Percentiles rank a stretch among this genome's conserved stretches.
Evolutionary conservation across 2,113 vertebrate genomes (phyloP).

Genomic region (Eulemur rufifrons): DNA sequence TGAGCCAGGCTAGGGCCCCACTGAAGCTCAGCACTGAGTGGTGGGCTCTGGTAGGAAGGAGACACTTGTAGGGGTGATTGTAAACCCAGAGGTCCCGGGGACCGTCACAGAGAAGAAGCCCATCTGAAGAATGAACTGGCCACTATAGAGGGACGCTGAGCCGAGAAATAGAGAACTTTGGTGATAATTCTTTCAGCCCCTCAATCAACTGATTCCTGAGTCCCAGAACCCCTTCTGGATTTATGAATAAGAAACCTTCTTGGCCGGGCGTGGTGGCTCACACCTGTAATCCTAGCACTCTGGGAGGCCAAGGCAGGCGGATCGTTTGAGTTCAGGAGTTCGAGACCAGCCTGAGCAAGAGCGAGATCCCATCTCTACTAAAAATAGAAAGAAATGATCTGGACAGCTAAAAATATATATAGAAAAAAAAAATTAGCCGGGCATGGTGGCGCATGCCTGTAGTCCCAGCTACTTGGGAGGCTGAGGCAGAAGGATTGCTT

Average conservation of each 20-base stretch:
- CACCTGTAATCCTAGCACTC: no score
- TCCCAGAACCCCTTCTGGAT: neutral
- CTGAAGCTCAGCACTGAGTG: neutral
- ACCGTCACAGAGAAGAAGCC: neutral
- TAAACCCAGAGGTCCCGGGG: neutral
- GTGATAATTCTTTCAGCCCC: neutral
- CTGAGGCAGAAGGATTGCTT: no score
- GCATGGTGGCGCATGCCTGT: no score
- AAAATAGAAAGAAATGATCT: no score
- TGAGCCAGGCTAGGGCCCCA: neutral
- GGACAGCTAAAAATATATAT: no score
- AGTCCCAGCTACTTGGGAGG: no score
- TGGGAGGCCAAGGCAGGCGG: no score
- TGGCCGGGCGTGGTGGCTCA: no score
- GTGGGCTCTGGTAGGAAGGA: neutral
- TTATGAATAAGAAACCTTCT: neutral
- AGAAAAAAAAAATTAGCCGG: no score
- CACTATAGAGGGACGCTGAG: accelerated
- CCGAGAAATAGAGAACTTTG: neutral
- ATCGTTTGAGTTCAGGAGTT: no score
- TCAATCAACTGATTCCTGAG: neutral
- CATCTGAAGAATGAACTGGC: neutral
- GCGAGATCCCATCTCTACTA: no score
- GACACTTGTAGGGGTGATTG: neutral
- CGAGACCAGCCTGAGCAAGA: no score